phyloP scores from a whole-genome alignment of 2,888 invertebrate species.

The Oligia strigilis region DNA sequence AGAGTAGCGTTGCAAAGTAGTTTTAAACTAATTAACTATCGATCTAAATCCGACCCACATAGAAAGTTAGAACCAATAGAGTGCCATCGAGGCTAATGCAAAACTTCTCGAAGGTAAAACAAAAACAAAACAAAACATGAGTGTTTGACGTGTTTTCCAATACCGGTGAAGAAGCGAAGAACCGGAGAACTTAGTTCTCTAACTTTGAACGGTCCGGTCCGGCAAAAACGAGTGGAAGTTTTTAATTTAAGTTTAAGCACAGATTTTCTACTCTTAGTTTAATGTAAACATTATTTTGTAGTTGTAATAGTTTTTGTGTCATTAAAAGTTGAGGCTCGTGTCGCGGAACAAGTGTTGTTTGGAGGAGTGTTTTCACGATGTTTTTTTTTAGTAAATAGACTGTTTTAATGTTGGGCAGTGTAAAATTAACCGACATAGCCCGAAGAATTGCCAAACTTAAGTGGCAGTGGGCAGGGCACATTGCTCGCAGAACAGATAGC shows the following conservation, averaged over 20 bases:
- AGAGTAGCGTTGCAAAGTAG: background rate
- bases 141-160: conserved; percentile 81
- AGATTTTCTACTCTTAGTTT: conserved; percentile 61
- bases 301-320: conserved; percentile 33
- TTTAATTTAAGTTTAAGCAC: conserved; percentile 75
- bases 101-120: conserved; percentile 70
- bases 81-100: conserved; percentile 53
- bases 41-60: conserved; percentile 20
- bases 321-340: conserved; percentile 47
- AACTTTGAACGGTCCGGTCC: conserved; percentile 67
- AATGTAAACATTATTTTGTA: conserved; percentile 63
- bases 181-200: conserved; percentile 59
- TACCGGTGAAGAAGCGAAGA: conserved; percentile 68
- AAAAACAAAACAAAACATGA: conserved; percentile 73
- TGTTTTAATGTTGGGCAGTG: background rate
- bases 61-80: conserved; percentile 25
- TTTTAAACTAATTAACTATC: conserved; percentile 45
- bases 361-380: background rate
- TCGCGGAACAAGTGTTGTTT: conserved; percentile 35
- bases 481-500: no score
- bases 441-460: no score
- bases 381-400: background rate
- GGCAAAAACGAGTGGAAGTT: conserved; percentile 69
- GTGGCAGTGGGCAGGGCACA: no score
- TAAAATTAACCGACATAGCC: no score